Percentiles rank a stretch among this genome's conserved stretches.
Evolutionary conservation across 2,113 vertebrate species (phyloP).

Genomic region (Centropristis striata): DNA sequence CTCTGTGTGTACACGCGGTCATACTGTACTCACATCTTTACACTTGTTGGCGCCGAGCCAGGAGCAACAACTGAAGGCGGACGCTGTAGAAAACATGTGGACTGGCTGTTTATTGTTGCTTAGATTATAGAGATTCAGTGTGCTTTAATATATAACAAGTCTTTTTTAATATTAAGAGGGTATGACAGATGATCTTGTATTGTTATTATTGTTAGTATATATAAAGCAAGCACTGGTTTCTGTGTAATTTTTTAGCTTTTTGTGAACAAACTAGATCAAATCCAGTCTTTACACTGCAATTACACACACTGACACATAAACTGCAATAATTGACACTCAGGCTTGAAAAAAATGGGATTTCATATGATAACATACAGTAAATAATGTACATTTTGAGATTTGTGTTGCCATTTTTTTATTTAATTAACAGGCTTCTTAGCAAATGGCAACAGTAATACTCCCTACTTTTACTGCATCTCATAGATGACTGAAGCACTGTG

Average conservation of each 20-base stretch:
- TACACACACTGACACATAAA: background rate
- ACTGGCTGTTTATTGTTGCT: constrained; percentile 54
- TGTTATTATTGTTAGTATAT: background rate
- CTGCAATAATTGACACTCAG: background rate
- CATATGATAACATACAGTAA: background rate
- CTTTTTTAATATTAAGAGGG: constrained; percentile 10
- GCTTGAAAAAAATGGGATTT: background rate
- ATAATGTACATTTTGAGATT: background rate
- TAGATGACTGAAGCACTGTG: background rate
- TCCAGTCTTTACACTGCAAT: background rate
- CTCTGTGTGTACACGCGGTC: constrained; percentile 48
- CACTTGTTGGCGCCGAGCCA: constrained; percentile 57
- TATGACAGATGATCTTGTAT: background rate
- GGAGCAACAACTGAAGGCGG: constrained; percentile 71
- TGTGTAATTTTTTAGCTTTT: background rate
- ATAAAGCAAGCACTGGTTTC: background rate
- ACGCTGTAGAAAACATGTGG: constrained; percentile 56
- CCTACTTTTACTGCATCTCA: background rate
- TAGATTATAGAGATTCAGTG: constrained; percentile 26
- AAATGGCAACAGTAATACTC: background rate
- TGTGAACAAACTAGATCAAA: background rate
- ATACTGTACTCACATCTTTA: constrained; percentile 68
- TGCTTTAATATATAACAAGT: background rate
- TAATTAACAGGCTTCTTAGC: background rate
- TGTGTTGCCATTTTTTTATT: background rate